phyloP scores from a whole-genome alignment of 2,113 vertebrate genomes.

The Crocuta crocuta region DNA sequence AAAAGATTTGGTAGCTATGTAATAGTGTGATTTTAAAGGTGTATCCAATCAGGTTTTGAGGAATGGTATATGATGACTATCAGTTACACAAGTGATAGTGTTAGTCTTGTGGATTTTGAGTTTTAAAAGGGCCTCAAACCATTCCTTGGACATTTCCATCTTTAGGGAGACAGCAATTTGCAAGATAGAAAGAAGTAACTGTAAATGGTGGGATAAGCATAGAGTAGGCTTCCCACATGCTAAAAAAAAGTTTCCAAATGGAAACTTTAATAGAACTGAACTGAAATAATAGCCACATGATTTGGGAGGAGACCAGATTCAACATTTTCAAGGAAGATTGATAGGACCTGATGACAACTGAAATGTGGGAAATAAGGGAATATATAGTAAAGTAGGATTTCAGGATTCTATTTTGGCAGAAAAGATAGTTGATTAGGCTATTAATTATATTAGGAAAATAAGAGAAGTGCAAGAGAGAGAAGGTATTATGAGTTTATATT shows the following conservation, averaged over 20 bases:
- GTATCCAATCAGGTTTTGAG: background rate
- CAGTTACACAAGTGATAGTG: background rate
- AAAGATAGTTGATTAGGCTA: background rate
- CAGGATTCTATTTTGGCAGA: background rate
- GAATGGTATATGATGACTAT: background rate
- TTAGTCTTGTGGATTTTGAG: background rate
- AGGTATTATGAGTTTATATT: background rate
- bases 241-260: background rate
- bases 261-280: background rate
- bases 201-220: background rate
- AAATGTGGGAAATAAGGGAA: background rate
- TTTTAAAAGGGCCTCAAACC: background rate
- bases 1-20: background rate
- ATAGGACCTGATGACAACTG: background rate
- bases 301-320: background rate
- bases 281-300: background rate
- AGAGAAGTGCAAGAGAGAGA: background rate
- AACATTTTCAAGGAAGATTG: background rate
- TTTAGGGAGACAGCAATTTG: background rate
- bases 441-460: background rate
- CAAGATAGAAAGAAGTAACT: background rate
- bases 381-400: background rate
- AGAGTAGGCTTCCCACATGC: background rate
- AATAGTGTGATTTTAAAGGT: background rate
- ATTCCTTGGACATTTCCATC: background rate